Base-by-base conservation (phyloP, 2,113 vertebrate genomes). In the Aptenodytes forsteri region DNA sequence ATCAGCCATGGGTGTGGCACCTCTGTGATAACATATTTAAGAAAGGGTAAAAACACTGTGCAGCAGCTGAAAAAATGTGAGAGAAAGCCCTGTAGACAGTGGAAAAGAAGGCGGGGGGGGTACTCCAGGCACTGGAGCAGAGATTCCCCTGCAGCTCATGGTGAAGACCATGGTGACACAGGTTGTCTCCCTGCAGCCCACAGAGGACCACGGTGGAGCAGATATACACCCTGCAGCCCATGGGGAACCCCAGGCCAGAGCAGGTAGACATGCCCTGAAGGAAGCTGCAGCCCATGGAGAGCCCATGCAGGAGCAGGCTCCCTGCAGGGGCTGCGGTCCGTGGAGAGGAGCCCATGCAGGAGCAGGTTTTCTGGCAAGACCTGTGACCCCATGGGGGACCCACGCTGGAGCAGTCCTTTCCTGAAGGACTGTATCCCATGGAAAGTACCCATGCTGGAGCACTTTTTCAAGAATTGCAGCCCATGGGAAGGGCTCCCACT, bases 321-420 rank as follows among this genome's bases (percentile, higher is more conserved):
- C 38, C 3, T 2, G 26, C 16, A 59, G 34, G 19, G 30, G 13
- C 62, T 52, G 46, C 1, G 2, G 32, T 38, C 54, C 3, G 0
- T 27, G 27, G 42, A 73, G 34, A 64, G 11, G 8, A 54, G 29
- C 8, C 38, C 23, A 26, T 0, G 3, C 13, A 15, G 11, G 25
- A 66, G 17, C 16, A 23, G 20, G n/a, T 44, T 64, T 50, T 79
- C n/a, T 55, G 49, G n/a, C 14, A 70, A n/a, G 56, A 64, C 29
- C 9, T 62, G 47, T 42, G 32, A 59, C 36, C 49, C 42, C 2
- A 0, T 3, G 1, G 25, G 47, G 49, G 13, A 50, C 26, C 9
- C n/a, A 40, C 0, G 1, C 16, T 62, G 23, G 40, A 69, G 16
- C 19, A 59, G 26, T 34, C 26, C 19, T 23, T 38, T 69, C 34